A percentile compares a stretch with the other conserved stretches of the same genome.
Conservation (phyloP, 2,113 vertebrate genomes). For the Petrocephalus zakoni region DNA sequence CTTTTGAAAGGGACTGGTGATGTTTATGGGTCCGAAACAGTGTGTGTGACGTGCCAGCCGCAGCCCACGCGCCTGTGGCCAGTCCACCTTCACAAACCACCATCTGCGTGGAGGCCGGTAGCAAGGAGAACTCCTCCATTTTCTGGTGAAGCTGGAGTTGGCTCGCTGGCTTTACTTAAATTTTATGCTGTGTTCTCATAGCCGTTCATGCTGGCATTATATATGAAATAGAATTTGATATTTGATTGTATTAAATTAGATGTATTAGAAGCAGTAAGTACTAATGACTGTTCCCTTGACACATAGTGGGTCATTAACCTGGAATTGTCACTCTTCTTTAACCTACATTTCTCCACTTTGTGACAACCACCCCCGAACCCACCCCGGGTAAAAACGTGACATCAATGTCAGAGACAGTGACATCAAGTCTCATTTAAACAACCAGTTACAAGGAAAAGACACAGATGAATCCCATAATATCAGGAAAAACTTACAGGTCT, state of each 20-base stretch:
- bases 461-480: background rate
- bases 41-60: background rate
- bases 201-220: no score
- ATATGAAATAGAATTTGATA: no score
- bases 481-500: constrained; percentile 77
- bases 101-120: background rate
- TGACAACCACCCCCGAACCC: background rate
- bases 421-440: background rate
- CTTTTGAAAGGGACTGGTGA: background rate
- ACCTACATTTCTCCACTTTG: background rate
- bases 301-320: background rate
- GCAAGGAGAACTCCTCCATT: no score
- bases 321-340: background rate
- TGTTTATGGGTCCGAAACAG: background rate
- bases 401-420: background rate
- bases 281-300: background rate
- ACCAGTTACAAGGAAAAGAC: background rate
- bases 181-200: no score
- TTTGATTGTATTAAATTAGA: no score
- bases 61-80: background rate
- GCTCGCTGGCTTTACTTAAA: no score
- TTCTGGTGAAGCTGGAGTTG: no score
- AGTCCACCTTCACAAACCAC: background rate
- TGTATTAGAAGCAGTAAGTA: no score
- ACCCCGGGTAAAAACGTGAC: background rate